A percentile compares a stretch with the other conserved stretches of the same genome.
Conservation (phyloP, 2,888 invertebrate species). For the Trissolcus japonicus region DNA sequence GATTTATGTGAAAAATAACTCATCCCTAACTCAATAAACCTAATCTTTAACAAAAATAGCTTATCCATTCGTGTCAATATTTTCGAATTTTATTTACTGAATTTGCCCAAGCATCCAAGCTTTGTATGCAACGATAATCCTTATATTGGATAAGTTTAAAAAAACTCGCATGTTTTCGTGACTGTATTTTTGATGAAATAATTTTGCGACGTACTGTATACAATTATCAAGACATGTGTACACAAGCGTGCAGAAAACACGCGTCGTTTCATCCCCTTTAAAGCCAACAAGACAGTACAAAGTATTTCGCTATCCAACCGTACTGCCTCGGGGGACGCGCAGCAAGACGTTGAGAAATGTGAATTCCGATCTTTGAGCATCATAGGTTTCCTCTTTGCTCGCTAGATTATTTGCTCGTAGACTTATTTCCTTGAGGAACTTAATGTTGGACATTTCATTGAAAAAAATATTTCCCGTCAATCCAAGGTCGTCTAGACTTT, state of each 20-base stretch:
- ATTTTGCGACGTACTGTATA: slow-evolving; percentile 43
- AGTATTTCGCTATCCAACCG: slow-evolving; percentile 43
- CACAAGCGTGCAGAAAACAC: slow-evolving; percentile 26
- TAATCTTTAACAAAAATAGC: neutral
- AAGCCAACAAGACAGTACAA: slow-evolving; percentile 51
- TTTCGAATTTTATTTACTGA: neutral
- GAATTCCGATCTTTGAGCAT: slow-evolving; percentile 61
- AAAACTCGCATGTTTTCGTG: slow-evolving; percentile 4
- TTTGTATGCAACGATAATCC: slow-evolving; percentile 3
- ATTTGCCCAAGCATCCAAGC: neutral
- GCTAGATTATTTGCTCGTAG: slow-evolving; percentile 54
- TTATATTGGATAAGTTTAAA: neutral
- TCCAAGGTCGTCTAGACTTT: slow-evolving; percentile 29
- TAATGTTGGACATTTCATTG: slow-evolving; percentile 48
- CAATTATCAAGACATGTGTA: slow-evolving; percentile 44
- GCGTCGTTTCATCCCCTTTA: slow-evolving; percentile 56
- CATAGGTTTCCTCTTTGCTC: slow-evolving; percentile 48
- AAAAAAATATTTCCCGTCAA: slow-evolving; percentile 38
- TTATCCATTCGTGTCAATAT: neutral
- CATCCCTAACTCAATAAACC: too few species aligned
- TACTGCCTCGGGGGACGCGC: slow-evolving; percentile 55
- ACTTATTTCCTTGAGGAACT: slow-evolving; percentile 51
- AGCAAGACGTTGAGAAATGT: slow-evolving; percentile 66
- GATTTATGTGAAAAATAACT: too few species aligned
- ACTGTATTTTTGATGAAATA: slow-evolving; percentile 48